Evolutionary conservation across 2,113 vertebrate species (phyloP).

Genomic region (Otus sunia): DNA sequence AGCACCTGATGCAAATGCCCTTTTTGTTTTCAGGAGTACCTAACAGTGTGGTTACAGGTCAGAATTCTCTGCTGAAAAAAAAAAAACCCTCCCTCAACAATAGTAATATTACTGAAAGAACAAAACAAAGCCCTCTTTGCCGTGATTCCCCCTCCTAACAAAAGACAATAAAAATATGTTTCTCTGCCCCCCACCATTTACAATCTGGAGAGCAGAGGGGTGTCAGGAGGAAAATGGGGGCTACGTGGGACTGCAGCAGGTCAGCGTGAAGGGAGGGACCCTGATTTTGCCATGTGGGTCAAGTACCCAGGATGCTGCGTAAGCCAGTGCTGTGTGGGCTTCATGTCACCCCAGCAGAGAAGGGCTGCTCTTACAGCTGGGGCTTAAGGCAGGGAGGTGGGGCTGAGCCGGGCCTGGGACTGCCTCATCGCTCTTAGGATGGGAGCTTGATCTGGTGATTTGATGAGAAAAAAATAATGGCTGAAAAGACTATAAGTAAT

Average conservation of each 20-base stretch:
- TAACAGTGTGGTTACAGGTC: neutral
- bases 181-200: neutral
- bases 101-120: neutral
- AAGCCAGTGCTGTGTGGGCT: neutral
- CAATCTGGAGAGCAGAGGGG: neutral
- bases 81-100: neutral
- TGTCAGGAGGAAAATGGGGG: neutral
- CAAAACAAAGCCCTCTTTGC: neutral
- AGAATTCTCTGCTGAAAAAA: neutral
- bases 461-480: neutral
- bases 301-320: neutral
- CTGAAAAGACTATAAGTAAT: neutral
- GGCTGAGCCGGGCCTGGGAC: neutral
- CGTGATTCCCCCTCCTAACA: neutral
- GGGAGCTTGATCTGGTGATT: neutral
- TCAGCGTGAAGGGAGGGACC: neutral
- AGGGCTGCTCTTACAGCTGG: neutral
- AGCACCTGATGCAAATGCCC: neutral
- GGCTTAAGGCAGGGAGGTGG: neutral
- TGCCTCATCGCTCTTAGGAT: accelerated
- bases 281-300: neutral
- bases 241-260: accelerated
- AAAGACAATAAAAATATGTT: neutral
- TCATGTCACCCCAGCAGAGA: neutral
- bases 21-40: neutral